Evolutionary conservation across 30 jellyfish, hydroid and myxozoan genomes (phyloP), one percentile per base, ranked within the genome.

Genomic region (Aurelia sp.): DNA sequence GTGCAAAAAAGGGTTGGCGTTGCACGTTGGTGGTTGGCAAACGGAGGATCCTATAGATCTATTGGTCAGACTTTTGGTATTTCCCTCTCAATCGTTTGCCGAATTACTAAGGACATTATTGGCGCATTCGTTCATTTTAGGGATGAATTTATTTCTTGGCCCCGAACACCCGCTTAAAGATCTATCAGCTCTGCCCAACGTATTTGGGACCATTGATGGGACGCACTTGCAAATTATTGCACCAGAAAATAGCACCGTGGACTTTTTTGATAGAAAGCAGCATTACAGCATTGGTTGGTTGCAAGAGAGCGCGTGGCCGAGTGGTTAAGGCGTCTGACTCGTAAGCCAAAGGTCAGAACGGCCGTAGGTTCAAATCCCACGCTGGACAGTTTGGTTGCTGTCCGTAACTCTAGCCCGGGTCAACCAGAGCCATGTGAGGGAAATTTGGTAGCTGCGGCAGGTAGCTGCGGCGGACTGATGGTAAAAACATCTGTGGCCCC

Each of bases 251-350:
- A 74, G 85, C 35, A 74, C 75, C 7, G 71, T 74, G 75, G 75
- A 74, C 74, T 74, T 74, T 33, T 74, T 74, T 24, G 75, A 74
- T 33, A 74, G 85, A 31, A 74, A 74, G 30, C 85, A 48, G 30
- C 74, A 48, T 13, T 74, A 74, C 7, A 74, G 95, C 50, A 74
- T 88, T 16, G 67, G n/a, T n/a, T n/a, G n/a, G n/a, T n/a, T n/a
- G n/a, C n/a, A n/a, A n/a, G n/a, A n/a, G n/a, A n/a, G n/a, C n/a
- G n/a, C n/a, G n/a, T n/a, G n/a, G n/a, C n/a, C n/a, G n/a, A n/a
- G n/a, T n/a, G n/a, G n/a, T n/a, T n/a, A n/a, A n/a, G n/a, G n/a
- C n/a, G n/a, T n/a, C n/a, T n/a, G n/a, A n/a, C n/a, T n/a, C n/a
- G n/a, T n/a, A n/a, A n/a, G n/a, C n/a, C n/a, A n/a, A n/a, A n/a